Percentiles rank a stretch among this genome's conserved stretches.
Evolutionary conservation across 2,888 invertebrate genomes (phyloP).

Genomic region (Neoascia interrupta): DNA sequence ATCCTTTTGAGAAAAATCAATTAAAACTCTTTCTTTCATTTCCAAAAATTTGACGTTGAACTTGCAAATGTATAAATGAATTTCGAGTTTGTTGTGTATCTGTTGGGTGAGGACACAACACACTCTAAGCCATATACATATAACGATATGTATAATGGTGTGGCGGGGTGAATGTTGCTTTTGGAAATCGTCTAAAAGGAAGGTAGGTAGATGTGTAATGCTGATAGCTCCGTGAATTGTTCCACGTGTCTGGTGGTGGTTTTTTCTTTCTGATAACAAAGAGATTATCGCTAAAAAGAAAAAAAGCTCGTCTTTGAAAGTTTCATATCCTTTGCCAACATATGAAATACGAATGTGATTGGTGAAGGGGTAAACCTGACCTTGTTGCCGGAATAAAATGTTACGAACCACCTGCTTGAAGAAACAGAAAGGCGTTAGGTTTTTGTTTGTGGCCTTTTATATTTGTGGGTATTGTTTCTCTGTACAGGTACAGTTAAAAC

Average conservation of each 20-base stretch:
- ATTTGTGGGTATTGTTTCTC: too few relatives aligned
- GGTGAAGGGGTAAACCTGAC: conserved; percentile 30
- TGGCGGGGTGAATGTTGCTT: neutral
- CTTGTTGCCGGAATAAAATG: conserved; percentile 48
- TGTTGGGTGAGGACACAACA: neutral
- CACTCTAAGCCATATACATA: neutral
- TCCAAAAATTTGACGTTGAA: conserved; percentile 53
- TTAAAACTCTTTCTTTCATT: conserved; percentile 28
- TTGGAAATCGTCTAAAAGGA: neutral
- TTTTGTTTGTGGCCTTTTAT: conserved; percentile 20
- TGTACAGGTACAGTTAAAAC: too few relatives aligned
- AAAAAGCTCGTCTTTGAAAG: neutral
- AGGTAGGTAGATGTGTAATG: neutral
- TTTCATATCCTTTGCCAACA: conserved; percentile 5
- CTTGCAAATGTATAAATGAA: conserved; percentile 58
- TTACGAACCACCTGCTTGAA: conserved; percentile 53
- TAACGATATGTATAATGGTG: neutral
- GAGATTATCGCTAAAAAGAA: neutral
- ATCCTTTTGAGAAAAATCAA: conserved; percentile 66
- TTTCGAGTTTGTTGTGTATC: conserved; percentile 49
- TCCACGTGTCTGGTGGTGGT: conserved; percentile 12
- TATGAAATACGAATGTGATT: conserved; percentile 18
- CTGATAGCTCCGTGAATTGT: neutral
- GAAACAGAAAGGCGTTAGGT: conserved; percentile 18
- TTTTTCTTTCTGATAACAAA: conserved; percentile 8